Evolutionary conservation across 2,113 vertebrate species (phyloP).

Genomic region (Patagioenas fasciata): DNA sequence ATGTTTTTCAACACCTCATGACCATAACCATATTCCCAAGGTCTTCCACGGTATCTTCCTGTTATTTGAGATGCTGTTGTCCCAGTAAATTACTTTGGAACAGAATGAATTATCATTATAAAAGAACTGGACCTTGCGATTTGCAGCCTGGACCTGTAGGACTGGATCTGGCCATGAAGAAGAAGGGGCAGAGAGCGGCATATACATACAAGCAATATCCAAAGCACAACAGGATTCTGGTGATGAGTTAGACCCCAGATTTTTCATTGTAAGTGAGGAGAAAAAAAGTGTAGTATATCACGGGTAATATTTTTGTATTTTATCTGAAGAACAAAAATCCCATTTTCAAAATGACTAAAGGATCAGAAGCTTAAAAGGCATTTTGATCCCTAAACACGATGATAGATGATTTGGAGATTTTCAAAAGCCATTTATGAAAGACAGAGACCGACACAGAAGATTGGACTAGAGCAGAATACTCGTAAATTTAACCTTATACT

Average conservation of each 20-base stretch:
- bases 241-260: not conserved
- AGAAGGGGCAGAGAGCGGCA: not conserved
- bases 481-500: not conserved
- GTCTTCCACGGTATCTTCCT: not conserved
- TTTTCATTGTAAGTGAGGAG: not conserved
- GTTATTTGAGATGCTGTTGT: not conserved
- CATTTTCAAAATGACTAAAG: not conserved
- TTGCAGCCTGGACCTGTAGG: not conserved
- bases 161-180: not conserved
- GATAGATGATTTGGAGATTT: not conserved
- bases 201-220: not conserved
- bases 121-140: not conserved
- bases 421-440: not conserved
- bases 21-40: not conserved
- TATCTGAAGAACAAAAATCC: not conserved
- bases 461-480: not conserved
- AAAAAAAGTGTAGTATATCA: not conserved
- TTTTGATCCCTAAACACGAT: not conserved
- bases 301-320: not conserved
- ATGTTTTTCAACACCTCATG: rapidly evolving
- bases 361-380: not conserved
- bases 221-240: not conserved
- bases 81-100: not conserved
- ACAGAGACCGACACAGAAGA: not conserved
- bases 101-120: not conserved